These are phyloP conservation scores for Todiramphus saurophagus DNA, from an alignment of 2,113 vertebrate species.

Conservation along the genomic window DNA sequence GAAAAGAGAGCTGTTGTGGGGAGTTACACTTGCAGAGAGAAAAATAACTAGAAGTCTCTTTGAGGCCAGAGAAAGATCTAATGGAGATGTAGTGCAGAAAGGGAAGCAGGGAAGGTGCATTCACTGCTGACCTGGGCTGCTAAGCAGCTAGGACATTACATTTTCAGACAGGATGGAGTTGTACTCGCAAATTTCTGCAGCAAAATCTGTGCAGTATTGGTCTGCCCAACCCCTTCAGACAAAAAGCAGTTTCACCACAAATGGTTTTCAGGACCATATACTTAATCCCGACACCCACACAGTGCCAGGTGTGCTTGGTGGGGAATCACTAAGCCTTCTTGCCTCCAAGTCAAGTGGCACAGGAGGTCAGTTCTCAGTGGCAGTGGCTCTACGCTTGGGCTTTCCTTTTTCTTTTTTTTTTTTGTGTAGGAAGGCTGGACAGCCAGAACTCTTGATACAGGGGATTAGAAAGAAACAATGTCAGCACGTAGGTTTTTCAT, in stretches of 20 bases:
- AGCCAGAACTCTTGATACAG: neutral
- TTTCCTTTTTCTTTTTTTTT: neutral
- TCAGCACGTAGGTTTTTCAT: accelerated
- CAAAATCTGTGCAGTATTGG: accelerated
- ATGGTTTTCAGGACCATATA: neutral
- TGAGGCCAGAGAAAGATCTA: neutral
- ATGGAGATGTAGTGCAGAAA: neutral
- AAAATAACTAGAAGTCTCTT: neutral
- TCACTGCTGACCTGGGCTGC: neutral
- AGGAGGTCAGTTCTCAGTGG: neutral
- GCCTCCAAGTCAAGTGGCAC: neutral
- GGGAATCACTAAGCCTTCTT: neutral
- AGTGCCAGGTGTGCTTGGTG: neutral
- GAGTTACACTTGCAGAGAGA: neutral
- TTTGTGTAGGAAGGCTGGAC: neutral
- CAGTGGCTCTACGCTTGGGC: neutral
- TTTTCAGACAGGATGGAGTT: neutral
- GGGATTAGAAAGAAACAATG: neutral
- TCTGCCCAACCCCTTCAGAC: neutral
- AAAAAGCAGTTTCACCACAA: neutral
- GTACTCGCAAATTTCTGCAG: neutral
- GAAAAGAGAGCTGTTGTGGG: neutral
- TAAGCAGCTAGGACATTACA: neutral
- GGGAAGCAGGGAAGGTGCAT: neutral
- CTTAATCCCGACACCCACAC: neutral